phyloP scores from a whole-genome alignment of 1,140 invertebrate species.

The Rhopalosiphum maidis region DNA sequence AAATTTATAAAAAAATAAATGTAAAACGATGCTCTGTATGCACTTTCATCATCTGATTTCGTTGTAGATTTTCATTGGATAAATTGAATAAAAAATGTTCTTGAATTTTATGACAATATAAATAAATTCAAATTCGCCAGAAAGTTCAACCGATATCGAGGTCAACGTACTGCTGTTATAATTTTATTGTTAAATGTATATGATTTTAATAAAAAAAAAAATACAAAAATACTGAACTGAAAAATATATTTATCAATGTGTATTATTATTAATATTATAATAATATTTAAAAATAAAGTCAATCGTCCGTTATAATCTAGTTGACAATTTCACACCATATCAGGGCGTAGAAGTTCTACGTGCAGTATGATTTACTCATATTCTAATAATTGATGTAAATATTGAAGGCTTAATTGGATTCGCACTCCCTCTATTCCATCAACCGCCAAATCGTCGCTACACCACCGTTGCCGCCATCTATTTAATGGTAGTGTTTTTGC shows the following conservation, averaged over 20 bases:
- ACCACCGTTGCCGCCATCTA: background rate
- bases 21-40: background rate
- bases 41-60: slow-evolving; percentile 26
- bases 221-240: background rate
- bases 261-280: background rate
- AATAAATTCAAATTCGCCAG: background rate
- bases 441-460: no score
- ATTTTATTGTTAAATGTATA: background rate
- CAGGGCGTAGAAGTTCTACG: background rate
- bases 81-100: background rate
- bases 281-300: background rate
- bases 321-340: background rate
- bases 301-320: background rate
- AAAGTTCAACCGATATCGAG: background rate
- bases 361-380: background rate
- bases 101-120: background rate
- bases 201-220: background rate
- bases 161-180: background rate
- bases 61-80: background rate
- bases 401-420: background rate
- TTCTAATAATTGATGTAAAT: background rate
- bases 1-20: background rate
- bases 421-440: background rate
- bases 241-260: background rate
- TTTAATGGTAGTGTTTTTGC: background rate